phyloP scores from a whole-genome alignment of 2,888 invertebrate genomes.

The Empis stercorea region DNA sequence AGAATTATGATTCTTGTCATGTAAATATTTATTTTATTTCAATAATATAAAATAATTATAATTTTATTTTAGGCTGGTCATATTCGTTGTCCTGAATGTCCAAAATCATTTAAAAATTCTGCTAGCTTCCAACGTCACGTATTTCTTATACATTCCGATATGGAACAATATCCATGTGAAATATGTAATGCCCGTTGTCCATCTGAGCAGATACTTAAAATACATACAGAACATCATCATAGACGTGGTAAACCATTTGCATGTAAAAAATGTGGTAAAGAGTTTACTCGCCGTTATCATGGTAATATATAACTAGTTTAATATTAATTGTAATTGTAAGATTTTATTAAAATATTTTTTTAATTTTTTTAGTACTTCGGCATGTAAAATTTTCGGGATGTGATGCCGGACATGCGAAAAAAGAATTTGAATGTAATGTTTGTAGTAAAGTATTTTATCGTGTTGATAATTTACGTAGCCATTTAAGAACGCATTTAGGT shows the following conservation, averaged over 20 bases:
- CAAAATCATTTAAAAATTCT: constrained; percentile 58
- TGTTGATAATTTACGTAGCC: constrained; percentile 58
- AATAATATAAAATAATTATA: no score
- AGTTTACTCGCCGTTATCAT: constrained; percentile 65
- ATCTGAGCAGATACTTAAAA: constrained; percentile 38
- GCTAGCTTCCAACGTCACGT: constrained; percentile 52
- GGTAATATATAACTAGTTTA: constrained; percentile 36
- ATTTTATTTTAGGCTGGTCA: constrained; percentile 31
- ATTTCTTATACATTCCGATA: constrained; percentile 54
- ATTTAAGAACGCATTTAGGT: constrained; percentile 55
- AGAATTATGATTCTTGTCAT: constrained; percentile 13
- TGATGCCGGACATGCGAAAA: constrained; percentile 20
- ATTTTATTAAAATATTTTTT: no score
- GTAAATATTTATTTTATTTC: constrained; percentile 6
- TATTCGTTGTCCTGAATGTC: constrained; percentile 45
- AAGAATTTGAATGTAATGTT: constrained; percentile 33
- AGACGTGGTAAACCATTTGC: constrained; percentile 46
- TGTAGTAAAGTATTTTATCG: constrained; percentile 36
- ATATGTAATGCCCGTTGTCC: constrained; percentile 56
- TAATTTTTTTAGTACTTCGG: constrained; percentile 13
- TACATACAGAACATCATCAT: constrained; percentile 52
- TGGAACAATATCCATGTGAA: constrained; percentile 47
- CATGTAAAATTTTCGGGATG: constrained; percentile 31
- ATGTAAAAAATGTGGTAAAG: constrained; percentile 55
- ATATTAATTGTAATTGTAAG: constrained; percentile 40